Evolutionary conservation across 2,113 vertebrate genomes (phyloP).

Genomic region (Irena cyanogastra): DNA sequence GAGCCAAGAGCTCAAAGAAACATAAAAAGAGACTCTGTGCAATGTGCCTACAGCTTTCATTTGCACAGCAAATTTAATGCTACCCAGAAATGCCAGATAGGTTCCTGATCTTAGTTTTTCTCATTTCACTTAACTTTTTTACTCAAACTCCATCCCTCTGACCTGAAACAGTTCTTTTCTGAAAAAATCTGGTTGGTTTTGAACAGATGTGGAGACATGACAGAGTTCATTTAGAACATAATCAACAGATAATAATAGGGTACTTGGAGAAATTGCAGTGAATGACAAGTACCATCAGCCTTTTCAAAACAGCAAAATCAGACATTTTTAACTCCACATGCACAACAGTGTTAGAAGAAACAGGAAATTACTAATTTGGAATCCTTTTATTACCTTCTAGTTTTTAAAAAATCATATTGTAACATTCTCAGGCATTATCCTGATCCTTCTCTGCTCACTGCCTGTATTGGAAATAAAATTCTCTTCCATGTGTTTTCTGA

Average conservation of each 20-base stretch:
- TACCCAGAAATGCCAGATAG: background rate
- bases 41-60: background rate
- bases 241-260: constrained; percentile 67
- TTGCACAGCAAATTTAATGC: background rate
- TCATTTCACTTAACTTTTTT: background rate
- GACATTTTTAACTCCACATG: constrained; percentile 58
- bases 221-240: constrained; percentile 64
- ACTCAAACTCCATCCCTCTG: background rate
- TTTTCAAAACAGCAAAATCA: constrained; percentile 63
- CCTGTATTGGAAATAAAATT: background rate
- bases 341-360: constrained; percentile 46
- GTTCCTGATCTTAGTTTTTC: background rate
- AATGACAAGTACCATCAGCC: constrained; percentile 64
- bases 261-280: constrained; percentile 58
- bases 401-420: background rate
- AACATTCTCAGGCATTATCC: background rate
- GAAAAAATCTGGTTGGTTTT: constrained; percentile 25
- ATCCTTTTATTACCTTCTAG: constrained; percentile 18
- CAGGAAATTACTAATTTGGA: constrained; percentile 59
- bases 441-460: background rate
- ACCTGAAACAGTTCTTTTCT: background rate
- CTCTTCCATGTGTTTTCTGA: background rate
- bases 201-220: constrained; percentile 63
- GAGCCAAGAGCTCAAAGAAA: background rate
- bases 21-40: background rate